A percentile compares a stretch with the other conserved stretches of the same genome.
phyloP scores from a whole-genome alignment of 2,113 vertebrate genomes.

The Phalacrocorax aristotelis region DNA sequence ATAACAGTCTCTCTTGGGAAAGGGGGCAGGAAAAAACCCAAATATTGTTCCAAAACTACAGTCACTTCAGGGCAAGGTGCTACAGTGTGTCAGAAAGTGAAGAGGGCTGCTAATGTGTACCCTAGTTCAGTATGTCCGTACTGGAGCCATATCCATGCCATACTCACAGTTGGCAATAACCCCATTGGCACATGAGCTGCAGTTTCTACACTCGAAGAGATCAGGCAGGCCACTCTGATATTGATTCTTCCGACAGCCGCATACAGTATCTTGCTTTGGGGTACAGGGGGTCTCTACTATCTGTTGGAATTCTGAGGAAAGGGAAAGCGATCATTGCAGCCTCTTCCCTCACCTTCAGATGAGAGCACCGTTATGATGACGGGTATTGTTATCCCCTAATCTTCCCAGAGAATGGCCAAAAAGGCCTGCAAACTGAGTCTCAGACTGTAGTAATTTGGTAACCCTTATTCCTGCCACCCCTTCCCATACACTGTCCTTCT shows the following conservation, averaged over 20 bases:
- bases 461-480: neutral
- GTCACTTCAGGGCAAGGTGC: neutral
- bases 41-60: neutral
- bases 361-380: neutral
- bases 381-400: neutral
- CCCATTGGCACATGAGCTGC: slow-evolving; percentile 39
- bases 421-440: neutral
- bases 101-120: neutral
- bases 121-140: neutral
- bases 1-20: neutral
- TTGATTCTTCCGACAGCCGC: slow-evolving; percentile 57
- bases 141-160: neutral
- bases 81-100: neutral
- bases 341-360: neutral
- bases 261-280: slow-evolving; percentile 36
- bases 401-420: neutral
- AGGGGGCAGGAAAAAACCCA: neutral
- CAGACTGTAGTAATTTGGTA: neutral
- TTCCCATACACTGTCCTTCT: neutral
- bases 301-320: slow-evolving; percentile 47
- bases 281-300: slow-evolving; percentile 21
- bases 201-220: slow-evolving; percentile 56
- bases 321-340: neutral
- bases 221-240: neutral
- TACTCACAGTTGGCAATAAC: slow-evolving; percentile 41